phyloP scores from a whole-genome alignment of 2,797 vertebrate genomes.

The Tauraco hartlaubi region DNA sequence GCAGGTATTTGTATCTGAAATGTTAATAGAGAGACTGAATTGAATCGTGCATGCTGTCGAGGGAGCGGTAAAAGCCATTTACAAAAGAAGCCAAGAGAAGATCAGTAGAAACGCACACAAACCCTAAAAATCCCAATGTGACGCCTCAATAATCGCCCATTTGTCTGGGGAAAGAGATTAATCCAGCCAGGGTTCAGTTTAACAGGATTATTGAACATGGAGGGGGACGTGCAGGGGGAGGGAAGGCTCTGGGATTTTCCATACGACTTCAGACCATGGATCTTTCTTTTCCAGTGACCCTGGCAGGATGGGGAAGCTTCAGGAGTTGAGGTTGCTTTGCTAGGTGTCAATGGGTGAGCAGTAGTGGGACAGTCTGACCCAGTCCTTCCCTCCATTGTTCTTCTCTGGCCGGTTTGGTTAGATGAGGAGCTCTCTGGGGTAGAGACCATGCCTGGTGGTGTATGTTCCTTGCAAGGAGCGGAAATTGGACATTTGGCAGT shows the following conservation, averaged over 20 bases:
- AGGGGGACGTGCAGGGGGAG: neutral
- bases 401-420: neutral
- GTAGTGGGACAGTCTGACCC: neutral
- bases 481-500: neutral
- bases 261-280: neutral
- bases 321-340: neutral
- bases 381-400: neutral
- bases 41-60: neutral
- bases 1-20: constrained; percentile 65
- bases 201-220: constrained; percentile 56
- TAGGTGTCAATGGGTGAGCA: neutral
- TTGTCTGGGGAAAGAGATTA: constrained; percentile 70
- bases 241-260: constrained; percentile 24
- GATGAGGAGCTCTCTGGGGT: neutral
- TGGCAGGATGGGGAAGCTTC: neutral
- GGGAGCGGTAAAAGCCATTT: constrained; percentile 63
- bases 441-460: neutral
- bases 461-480: neutral
- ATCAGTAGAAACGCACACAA: constrained; percentile 58
- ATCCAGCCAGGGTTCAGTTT: constrained; percentile 65
- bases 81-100: constrained; percentile 63
- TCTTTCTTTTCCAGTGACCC: neutral
- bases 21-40: constrained; percentile 48
- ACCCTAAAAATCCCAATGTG: constrained; percentile 72
- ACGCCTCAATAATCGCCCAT: constrained; percentile 52